phyloP scores from a whole-genome alignment of 2,888 invertebrate genomes.

The Yponomeuta plumbellus region DNA sequence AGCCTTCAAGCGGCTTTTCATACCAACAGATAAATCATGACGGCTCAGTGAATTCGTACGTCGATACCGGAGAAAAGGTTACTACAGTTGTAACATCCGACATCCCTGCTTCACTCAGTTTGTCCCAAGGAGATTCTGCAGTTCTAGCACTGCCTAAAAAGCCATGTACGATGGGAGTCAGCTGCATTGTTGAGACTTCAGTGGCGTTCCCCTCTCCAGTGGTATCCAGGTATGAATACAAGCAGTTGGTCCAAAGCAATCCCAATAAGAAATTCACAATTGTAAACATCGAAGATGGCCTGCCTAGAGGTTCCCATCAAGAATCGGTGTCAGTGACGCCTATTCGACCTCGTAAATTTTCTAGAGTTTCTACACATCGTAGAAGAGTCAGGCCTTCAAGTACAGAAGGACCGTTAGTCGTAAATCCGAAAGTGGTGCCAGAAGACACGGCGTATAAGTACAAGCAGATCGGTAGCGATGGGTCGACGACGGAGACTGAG shows the following conservation, averaged over 20 bases:
- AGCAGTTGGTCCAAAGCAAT: constrained; percentile 20
- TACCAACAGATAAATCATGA: constrained; percentile 5
- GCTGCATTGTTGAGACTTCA: not conserved
- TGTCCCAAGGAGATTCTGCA: constrained; percentile 13
- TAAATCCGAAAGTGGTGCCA: constrained; percentile 29
- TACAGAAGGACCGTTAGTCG: constrained; percentile 20
- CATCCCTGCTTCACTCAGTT: not conserved
- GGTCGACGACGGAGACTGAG: constrained; percentile 24
- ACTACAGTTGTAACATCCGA: not conserved
- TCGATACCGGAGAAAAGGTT: constrained; percentile 19
- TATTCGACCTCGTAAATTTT: not conserved
- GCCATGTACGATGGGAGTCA: not conserved
- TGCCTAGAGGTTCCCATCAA: not conserved
- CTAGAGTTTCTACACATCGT: not conserved
- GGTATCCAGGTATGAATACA: constrained; percentile 14
- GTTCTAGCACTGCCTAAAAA: constrained; percentile 12
- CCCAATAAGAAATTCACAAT: constrained; percentile 24
- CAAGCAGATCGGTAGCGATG: constrained; percentile 26
- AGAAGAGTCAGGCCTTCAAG: constrained; percentile 2
- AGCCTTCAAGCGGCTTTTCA: not conserved
- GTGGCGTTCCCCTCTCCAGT: not conserved
- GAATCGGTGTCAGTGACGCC: not conserved
- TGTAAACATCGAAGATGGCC: constrained; percentile 23
- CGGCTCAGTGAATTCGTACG: constrained; percentile 17
- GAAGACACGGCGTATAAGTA: constrained; percentile 24